Evolutionary conservation across 2,113 vertebrate species (phyloP).

Genomic region (Phainopepla nitens): DNA sequence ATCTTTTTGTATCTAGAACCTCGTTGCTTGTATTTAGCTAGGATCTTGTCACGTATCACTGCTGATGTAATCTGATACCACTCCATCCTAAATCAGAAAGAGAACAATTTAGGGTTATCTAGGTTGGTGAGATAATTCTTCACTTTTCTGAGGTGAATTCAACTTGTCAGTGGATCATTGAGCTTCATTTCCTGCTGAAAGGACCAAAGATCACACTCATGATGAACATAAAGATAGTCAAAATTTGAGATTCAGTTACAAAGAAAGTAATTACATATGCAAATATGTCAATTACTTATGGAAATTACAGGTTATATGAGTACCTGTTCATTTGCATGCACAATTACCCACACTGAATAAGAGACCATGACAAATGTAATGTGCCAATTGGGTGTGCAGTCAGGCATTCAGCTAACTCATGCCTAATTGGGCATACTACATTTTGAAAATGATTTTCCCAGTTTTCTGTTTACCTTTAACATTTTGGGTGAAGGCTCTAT

Average conservation of each 20-base stretch:
- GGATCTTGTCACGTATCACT: background rate
- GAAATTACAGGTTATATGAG: background rate
- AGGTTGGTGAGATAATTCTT: background rate
- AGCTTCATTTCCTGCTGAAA: background rate
- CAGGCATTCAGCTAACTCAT: background rate
- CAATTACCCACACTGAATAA: background rate
- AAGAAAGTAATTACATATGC: background rate
- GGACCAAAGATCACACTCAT: background rate
- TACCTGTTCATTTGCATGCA: conserved; percentile 20
- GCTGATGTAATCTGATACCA: background rate
- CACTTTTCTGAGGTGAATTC: background rate
- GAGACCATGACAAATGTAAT: background rate
- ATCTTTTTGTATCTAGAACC: background rate
- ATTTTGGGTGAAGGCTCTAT: background rate
- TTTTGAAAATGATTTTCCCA: background rate
- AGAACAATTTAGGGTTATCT: background rate
- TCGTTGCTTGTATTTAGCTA: background rate
- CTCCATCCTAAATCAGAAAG: background rate
- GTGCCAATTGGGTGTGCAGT: background rate
- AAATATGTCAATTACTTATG: background rate
- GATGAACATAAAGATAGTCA: background rate
- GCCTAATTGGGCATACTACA: background rate
- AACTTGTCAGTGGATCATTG: background rate
- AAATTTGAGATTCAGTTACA: background rate
- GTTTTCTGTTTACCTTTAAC: background rate